Percentiles rank a stretch among this genome's conserved stretches.
These are phyloP conservation scores for Peromyscus aztecus DNA, from an alignment of 2,797 vertebrate species.

Conservation along the genomic window DNA sequence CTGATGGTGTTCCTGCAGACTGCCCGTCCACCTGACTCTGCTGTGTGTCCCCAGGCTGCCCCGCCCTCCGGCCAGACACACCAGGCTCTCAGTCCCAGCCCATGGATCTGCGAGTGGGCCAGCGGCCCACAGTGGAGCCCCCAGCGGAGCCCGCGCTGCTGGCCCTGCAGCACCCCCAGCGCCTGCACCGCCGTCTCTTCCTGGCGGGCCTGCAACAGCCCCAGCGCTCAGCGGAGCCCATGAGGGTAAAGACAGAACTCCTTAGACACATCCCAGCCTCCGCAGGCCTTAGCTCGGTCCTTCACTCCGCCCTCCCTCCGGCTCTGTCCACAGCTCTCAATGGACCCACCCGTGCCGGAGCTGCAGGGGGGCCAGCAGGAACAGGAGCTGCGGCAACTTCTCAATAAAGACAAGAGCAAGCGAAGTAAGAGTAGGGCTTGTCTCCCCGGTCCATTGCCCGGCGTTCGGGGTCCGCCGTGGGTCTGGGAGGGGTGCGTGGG, in stretches of 20 bases:
- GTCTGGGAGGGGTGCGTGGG: neutral
- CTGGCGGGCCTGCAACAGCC: constrained; percentile 89
- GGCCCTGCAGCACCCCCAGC: constrained; percentile 91
- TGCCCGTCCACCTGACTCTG: neutral
- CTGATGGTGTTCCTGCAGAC: neutral
- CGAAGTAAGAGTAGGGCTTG: constrained; percentile 89
- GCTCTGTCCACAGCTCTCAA: constrained; percentile 87
- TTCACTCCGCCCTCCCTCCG: neutral
- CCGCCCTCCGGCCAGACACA: constrained; percentile 80
- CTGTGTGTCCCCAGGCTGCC: constrained; percentile 83
- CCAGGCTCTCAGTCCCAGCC: constrained; percentile 88
- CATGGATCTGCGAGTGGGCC: constrained; percentile 97
- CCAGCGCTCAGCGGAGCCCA: constrained; percentile 70
- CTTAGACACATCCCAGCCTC: neutral
- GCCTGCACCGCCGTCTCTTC: constrained; percentile 92
- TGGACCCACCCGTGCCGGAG: constrained; percentile 88
- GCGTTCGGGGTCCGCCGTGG: rapidly evolving
- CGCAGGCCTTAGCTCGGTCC: neutral
- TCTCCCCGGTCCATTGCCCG: neutral
- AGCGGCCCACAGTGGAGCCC: constrained; percentile 91
- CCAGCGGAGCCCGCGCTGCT: constrained; percentile 92
- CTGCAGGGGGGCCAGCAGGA: constrained; percentile 90
- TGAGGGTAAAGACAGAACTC: constrained; percentile 75
- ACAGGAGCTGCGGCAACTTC: constrained; percentile 91
- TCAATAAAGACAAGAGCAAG: constrained; percentile 93